Evolutionary conservation across 2,797 vertebrate genomes (phyloP).

Genomic region (Argentina silus): DNA sequence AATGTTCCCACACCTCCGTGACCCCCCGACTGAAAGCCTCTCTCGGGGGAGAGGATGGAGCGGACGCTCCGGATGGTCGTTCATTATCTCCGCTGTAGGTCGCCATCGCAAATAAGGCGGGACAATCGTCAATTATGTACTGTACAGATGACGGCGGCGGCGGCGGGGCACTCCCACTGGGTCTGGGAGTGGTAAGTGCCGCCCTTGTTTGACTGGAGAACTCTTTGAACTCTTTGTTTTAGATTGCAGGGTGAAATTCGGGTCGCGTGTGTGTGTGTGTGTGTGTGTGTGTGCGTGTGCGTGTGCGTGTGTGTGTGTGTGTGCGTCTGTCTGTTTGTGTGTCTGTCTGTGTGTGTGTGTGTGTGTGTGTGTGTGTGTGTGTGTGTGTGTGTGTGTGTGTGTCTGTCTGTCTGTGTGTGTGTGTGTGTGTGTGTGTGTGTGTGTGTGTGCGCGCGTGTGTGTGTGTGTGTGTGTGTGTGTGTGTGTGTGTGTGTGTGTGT

Average conservation of each 20-base stretch:
- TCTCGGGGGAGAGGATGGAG: conserved; percentile 15
- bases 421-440: no score
- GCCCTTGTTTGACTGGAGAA: conserved; percentile 27
- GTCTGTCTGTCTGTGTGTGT: no score
- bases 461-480: not conserved
- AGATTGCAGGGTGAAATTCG: no score
- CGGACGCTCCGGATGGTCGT: conserved; percentile 24
- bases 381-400: no score
- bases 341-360: no score
- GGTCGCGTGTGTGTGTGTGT: conserved; percentile 6
- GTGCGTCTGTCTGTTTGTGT: no score
- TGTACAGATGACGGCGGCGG: not conserved
- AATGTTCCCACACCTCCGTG: conserved; percentile 36
- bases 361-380: no score
- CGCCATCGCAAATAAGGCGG: conserved; percentile 14
- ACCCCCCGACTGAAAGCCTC: conserved; percentile 31
- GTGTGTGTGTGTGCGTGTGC: no score
- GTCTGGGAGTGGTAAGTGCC: conserved; percentile 26
- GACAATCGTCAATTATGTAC: conserved; percentile 38
- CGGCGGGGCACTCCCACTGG: not conserved
- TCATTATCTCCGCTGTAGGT: conserved; percentile 51
- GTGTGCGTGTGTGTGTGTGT: conserved; percentile 1
- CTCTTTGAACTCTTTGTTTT: not conserved
- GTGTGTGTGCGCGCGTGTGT: no score
- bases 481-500: not conserved